Evolutionary conservation across 2,888 invertebrate species (phyloP), one percentile per base, ranked within the genome.

Genomic region (Machimus atricapillus): DNA sequence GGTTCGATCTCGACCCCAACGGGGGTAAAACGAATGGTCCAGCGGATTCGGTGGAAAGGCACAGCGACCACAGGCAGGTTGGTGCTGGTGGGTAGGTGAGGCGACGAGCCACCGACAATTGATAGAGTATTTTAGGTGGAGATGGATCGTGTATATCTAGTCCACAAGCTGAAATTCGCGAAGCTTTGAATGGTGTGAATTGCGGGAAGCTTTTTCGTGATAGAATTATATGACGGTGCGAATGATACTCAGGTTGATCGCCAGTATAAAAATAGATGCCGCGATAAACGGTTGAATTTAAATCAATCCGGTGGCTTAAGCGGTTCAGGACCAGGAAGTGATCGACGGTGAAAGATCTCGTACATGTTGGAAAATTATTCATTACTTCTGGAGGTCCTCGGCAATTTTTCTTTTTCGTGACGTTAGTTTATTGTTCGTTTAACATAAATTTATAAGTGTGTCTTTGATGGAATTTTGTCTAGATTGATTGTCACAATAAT

Each of bases 211-310:
- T 85, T 81, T 74, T 40, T 76, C 37, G 34, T 58, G 34, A 52
- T 82, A 66, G 66, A 81, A 85, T 74, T 66, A 27, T 66, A 66
- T 66, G 27, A 52, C 56, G 52, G 73, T 58, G 78, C 66, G 16
- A 27, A 85, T 46, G 16, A 37, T 43, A 52, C 40, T 73, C 85
- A 74, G 66, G 40, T 58, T 37, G 56, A 77, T 78, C 23, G 77
- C 58, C 87, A 87, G 87, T 87, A 66, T 58, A 74, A 66, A 58
- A 78, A 74, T 86, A 83, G 81, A 78, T 56, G 86, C 73, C 86
- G 86, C 58, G 77, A 82, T 86, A 86, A 83, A 87, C 86, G 86
- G 87, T 87, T 87, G 86, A 52, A 79, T 37, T 78, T 66, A 86
- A 77, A 78, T 77, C 40, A 31, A 86, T 37, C 34, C 34, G 23